These are phyloP conservation scores for Cynopterus brachyotis DNA, from an alignment of 2,113 vertebrate genomes.

Conservation along the genomic window DNA sequence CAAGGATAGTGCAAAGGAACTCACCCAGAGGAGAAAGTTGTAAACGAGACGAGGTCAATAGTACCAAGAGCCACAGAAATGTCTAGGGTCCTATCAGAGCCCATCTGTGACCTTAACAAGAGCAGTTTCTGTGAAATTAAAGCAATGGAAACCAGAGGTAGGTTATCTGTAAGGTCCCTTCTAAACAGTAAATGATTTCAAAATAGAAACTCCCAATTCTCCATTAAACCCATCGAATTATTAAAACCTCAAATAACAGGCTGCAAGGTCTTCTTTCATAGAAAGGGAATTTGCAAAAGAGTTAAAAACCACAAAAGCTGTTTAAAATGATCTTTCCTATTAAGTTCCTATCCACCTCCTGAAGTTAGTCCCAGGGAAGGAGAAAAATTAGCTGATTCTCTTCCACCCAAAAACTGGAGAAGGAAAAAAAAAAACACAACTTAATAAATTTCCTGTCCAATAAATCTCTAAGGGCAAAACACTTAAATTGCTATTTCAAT, in stretches of 20 bases:
- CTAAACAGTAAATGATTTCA: neutral
- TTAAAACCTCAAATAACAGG: neutral
- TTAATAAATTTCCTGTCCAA: constrained; percentile 16
- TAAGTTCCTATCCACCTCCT: constrained; percentile 26
- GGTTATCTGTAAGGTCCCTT: neutral
- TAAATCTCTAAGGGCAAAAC: constrained; percentile 17
- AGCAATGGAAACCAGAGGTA: neutral
- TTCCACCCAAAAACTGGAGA: neutral
- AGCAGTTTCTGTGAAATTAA: neutral
- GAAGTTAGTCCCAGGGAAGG: neutral
- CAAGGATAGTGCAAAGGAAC: neutral
- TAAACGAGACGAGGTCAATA: neutral
- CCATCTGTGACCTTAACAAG: neutral
- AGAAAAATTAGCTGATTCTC: constrained; percentile 29
- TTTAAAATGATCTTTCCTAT: constrained; percentile 35
- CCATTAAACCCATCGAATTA: neutral
- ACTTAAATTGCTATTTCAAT: constrained; percentile 43
- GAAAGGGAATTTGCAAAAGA: constrained; percentile 22
- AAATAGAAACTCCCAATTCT: neutral
- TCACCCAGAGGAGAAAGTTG: neutral
- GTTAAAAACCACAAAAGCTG: constrained; percentile 33
- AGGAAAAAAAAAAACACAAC: neutral
- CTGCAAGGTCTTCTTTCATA: constrained; percentile 13
- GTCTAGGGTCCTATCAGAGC: neutral
- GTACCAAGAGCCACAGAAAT: neutral